A percentile compares a stretch with the other conserved stretches of the same genome.
Conservation (phyloP, 2,113 vertebrate species). For the Triplophysa rosa region DNA sequence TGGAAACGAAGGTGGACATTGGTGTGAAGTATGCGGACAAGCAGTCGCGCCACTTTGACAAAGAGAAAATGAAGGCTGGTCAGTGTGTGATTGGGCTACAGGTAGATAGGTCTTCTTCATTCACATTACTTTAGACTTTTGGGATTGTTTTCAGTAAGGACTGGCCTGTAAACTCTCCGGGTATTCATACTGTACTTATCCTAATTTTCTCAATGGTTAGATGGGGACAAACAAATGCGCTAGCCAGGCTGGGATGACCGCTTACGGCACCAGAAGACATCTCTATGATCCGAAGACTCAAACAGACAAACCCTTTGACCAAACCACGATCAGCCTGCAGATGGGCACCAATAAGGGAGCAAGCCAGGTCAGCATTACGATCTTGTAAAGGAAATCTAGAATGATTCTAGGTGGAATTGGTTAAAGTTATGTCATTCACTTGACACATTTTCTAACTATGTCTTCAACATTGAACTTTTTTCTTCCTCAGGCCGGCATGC, state of each 20-base stretch:
- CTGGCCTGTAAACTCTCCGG: too few relatives aligned
- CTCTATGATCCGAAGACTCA: constrained; percentile 89
- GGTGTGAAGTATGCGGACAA: constrained; percentile 89
- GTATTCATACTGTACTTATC: neutral
- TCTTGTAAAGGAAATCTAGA: too few relatives aligned
- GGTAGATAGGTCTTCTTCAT: constrained; percentile 56
- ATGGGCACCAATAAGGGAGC: constrained; percentile 91
- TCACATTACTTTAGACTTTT: neutral
- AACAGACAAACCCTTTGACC: constrained; percentile 86
- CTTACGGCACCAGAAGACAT: constrained; percentile 86
- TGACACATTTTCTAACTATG: neutral
- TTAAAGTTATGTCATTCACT: too few relatives aligned
- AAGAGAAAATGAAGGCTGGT: constrained; percentile 85
- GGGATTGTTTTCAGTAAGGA: neutral
- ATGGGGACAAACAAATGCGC: constrained; percentile 92
- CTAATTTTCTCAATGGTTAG: constrained; percentile 59
- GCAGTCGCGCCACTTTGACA: constrained; percentile 81
- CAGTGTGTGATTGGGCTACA: constrained; percentile 89
- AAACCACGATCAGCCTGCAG: constrained; percentile 87
- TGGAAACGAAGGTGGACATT: constrained; percentile 83
- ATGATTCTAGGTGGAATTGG: too few relatives aligned
- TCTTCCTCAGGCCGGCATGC: constrained; percentile 80
- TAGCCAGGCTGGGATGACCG: constrained; percentile 89
- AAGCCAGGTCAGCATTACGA: constrained; percentile 77
- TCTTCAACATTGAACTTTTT: neutral